These are phyloP conservation scores for Hirudo medicinalis DNA, from an alignment of 1,140 invertebrate species.

Conservation along the genomic window DNA sequence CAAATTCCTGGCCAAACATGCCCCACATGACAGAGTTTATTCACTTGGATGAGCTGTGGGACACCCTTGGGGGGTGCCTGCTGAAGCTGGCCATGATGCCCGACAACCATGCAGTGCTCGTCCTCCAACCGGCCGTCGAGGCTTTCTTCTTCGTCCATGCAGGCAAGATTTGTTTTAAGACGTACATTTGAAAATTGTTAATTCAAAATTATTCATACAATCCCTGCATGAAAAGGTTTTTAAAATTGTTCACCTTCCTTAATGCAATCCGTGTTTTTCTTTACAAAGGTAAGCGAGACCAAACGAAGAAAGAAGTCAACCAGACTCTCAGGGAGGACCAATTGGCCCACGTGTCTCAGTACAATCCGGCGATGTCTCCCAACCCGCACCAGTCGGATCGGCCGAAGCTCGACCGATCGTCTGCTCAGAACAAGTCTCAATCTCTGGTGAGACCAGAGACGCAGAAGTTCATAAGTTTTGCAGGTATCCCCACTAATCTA, in stretches of 20 bases:
- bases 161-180: conserved; percentile 27
- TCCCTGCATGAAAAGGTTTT: neutral
- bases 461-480: conserved; percentile 67
- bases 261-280: neutral
- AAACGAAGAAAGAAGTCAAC: neutral
- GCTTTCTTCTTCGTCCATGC: conserved; percentile 80
- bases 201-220: neutral
- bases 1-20: no score
- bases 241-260: neutral
- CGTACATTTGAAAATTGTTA: neutral
- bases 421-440: neutral
- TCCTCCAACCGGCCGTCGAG: conserved; percentile 78
- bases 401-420: neutral
- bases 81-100: conserved; percentile 67
- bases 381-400: neutral
- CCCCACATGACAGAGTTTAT: conserved; percentile 56
- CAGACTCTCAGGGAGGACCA: conserved; percentile 41
- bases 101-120: conserved; percentile 84
- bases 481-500: conserved; percentile 41
- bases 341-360: conserved; percentile 41
- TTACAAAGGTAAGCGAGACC: neutral
- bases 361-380: neutral
- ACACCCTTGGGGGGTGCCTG: conserved; percentile 65
- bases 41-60: conserved; percentile 54
- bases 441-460: conserved; percentile 42